Evolutionary conservation across 1,140 invertebrate species (phyloP).

Genomic region (Megalopta genalis): DNA sequence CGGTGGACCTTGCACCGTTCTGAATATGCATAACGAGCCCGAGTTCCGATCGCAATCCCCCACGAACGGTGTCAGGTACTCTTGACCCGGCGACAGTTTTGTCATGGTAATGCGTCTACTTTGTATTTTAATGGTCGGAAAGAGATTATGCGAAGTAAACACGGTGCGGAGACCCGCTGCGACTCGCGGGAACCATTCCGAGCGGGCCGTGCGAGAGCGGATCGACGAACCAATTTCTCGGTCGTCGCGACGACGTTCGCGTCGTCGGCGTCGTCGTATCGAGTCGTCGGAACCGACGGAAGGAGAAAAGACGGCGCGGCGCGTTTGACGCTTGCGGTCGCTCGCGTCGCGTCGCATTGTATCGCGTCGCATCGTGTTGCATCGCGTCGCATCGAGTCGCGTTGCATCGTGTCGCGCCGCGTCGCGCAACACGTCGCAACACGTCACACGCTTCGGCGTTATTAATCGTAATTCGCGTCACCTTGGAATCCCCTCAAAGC

Average conservation of each 20-base stretch:
- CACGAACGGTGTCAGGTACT: slow-evolving; percentile 73
- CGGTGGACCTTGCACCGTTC: slow-evolving; percentile 70
- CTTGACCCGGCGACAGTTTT: slow-evolving; percentile 75
- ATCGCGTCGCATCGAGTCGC: too few relatives aligned
- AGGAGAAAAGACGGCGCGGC: background rate
- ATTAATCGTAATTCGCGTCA: slow-evolving; percentile 58
- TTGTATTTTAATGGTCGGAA: slow-evolving; percentile 77
- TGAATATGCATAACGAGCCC: slow-evolving; percentile 74
- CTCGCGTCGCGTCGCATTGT: too few relatives aligned
- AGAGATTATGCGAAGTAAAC: slow-evolving; percentile 73
- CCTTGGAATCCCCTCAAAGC: slow-evolving; percentile 58
- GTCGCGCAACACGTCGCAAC: too few relatives aligned
- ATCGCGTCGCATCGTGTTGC: too few relatives aligned
- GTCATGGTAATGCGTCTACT: slow-evolving; percentile 76
- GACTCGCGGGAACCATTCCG: slow-evolving; percentile 14
- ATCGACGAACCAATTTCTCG: background rate
- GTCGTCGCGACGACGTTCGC: background rate
- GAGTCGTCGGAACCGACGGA: background rate
- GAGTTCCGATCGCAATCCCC: slow-evolving; percentile 73
- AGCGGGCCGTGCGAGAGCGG: background rate
- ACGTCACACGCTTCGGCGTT: slow-evolving; percentile 9
- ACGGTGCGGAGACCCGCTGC: slow-evolving; percentile 32
- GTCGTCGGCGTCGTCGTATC: background rate
- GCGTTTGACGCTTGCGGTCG: too few relatives aligned
- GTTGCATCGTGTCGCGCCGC: too few relatives aligned